A percentile compares a stretch with the other conserved stretches of the same genome.
phyloP scores from a whole-genome alignment of 2,888 invertebrate species.

The Neoitamus cyanurus region DNA sequence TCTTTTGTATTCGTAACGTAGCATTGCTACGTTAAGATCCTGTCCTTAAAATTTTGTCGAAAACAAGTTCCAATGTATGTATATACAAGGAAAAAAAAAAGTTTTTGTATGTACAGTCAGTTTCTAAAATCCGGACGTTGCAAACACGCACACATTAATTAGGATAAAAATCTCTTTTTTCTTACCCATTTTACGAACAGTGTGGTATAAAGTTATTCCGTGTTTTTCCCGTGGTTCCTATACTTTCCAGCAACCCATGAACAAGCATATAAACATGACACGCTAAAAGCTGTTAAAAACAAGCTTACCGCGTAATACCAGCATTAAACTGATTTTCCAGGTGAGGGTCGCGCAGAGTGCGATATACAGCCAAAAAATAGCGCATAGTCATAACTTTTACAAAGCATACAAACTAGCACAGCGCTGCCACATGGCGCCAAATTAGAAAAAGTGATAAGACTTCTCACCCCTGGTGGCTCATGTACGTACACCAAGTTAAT shows the following conservation, averaged over 20 bases:
- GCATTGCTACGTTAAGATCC: too few species aligned
- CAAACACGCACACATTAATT: too few species aligned
- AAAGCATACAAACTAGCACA: too few species aligned
- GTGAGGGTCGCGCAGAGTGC: neutral
- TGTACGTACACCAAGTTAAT: neutral
- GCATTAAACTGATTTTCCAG: neutral
- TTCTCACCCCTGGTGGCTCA: neutral
- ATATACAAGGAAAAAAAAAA: too few species aligned
- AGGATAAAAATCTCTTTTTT: neutral
- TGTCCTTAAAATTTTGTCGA: too few species aligned
- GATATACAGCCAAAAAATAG: neutral
- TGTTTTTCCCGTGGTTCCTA: neutral
- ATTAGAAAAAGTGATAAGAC: neutral
- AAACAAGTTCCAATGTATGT: too few species aligned
- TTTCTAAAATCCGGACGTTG: too few species aligned
- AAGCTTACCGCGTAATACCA: neutral
- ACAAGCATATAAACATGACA: neutral
- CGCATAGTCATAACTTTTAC: neutral
- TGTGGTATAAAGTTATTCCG: neutral
- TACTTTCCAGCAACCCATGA: neutral
- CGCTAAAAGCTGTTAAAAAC: neutral
- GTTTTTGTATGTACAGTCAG: too few species aligned
- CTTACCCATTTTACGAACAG: neutral
- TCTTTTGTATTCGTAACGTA: too few species aligned
- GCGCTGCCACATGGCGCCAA: neutral